phyloP scores from a whole-genome alignment of 2,888 invertebrate species.

The Syrista parreyssii region DNA sequence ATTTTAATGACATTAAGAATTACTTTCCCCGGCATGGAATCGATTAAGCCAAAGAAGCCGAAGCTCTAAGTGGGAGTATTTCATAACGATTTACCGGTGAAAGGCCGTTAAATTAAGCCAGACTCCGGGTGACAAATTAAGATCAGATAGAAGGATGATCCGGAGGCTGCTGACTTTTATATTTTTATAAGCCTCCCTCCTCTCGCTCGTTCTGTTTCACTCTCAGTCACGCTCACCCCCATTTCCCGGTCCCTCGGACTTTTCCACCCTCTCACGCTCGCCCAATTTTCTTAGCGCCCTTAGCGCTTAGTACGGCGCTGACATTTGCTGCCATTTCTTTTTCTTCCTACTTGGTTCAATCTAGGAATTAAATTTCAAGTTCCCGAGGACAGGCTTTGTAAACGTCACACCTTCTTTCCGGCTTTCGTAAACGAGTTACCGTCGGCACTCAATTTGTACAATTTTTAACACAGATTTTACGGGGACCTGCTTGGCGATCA shows the following conservation, averaged over 20 bases:
- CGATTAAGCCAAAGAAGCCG: background rate
- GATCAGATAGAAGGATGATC: conserved; percentile 64
- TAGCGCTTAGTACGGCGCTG: background rate
- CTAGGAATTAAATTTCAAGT: background rate
- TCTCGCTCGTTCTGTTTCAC: background rate
- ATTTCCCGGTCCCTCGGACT: background rate
- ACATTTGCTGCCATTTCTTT: conserved; percentile 23
- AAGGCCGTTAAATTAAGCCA: conserved; percentile 42
- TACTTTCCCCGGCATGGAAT: background rate
- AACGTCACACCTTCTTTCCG: background rate
- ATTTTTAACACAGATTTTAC: background rate
- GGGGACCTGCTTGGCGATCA: background rate
- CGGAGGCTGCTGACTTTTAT: conserved; percentile 59
- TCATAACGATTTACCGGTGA: conserved; percentile 35
- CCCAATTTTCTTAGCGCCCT: conserved; percentile 51
- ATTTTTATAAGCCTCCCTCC: conserved; percentile 52
- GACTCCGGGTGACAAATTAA: conserved; percentile 60
- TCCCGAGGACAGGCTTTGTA: background rate
- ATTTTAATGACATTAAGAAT: background rate
- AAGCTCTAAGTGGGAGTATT: conserved; percentile 1
- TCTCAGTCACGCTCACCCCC: background rate
- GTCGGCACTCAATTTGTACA: background rate
- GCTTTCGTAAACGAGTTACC: background rate
- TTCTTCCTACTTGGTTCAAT: background rate
- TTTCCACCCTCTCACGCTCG: conserved; percentile 14